Percentiles rank a stretch among this genome's conserved stretches.
phyloP scores from a whole-genome alignment of 1,140 invertebrate species.

The Branchinecta lindahli region DNA sequence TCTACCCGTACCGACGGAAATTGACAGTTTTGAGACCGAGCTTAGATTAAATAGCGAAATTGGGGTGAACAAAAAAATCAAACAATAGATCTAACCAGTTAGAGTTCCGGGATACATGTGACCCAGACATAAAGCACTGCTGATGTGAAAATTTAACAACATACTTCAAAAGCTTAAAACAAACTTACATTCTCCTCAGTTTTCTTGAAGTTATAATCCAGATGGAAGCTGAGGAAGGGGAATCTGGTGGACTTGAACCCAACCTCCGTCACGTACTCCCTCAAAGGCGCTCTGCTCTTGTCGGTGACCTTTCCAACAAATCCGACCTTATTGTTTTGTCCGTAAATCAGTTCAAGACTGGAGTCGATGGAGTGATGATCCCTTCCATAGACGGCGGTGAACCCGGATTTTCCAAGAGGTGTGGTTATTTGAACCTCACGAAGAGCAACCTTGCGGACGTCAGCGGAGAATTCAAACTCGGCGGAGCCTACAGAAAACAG shows the following conservation, averaged over 20 bases:
- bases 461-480: slow-evolving; percentile 13
- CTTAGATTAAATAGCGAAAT: too few relatives aligned
- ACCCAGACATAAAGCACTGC: too few relatives aligned
- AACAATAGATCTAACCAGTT: too few relatives aligned
- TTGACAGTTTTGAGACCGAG: too few relatives aligned
- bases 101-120: too few relatives aligned
- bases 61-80: too few relatives aligned
- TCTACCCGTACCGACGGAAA: too few relatives aligned
- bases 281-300: neutral
- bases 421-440: slow-evolving; percentile 15
- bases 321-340: slow-evolving; percentile 14
- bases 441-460: slow-evolving; percentile 16
- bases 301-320: slow-evolving; percentile 13
- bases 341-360: slow-evolving; percentile 18
- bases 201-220: slow-evolving; percentile 34
- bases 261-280: slow-evolving; percentile 16
- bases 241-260: slow-evolving; percentile 18
- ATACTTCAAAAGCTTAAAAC: too few relatives aligned
- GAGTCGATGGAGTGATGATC: slow-evolving; percentile 14
- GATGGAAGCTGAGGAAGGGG: slow-evolving; percentile 37
- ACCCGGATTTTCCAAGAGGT: slow-evolving; percentile 17
- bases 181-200: slow-evolving; percentile 24
- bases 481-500: neutral
- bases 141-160: too few relatives aligned
- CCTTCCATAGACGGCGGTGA: slow-evolving; percentile 14